Base-by-base conservation (phyloP, 30 jellyfish, hydroid and myxozoan species). In the Hydractinia symbiolongicarpus region DNA sequence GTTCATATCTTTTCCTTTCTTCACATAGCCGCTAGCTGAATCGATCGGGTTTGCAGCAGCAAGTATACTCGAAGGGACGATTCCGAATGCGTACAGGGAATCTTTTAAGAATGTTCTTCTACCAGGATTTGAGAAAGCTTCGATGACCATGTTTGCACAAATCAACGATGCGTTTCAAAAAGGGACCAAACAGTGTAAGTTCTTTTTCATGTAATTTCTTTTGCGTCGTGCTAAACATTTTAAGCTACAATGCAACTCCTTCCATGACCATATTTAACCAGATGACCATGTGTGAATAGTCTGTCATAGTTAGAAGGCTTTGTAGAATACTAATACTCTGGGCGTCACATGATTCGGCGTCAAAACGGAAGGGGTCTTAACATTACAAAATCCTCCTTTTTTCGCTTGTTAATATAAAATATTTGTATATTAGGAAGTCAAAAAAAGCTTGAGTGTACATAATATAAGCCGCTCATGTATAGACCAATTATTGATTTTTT, bases 101-200 rank as follows among this genome's bases (percentile, higher is more conserved):
- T 88, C 95, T 6, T 90, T 90, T 55, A 79, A 76, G 75, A 84
- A 71, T 53, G 81, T 90, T 15, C 55, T 90, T 70, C 79, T 90
- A 19, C 97, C 97, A 4, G 94, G 95, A 17, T 90, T 79, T 53
- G 97, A 90, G 82, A 70, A 78, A 66, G 87, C 95, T 21, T 90
- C 95, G 71, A 75, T 72, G 62, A 87, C 87, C 50, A 90, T 90
- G 97, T 90, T 84, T 66, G 57, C 50, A 53, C 95, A 85, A 70
- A 90, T 90, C 77, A 90, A 86, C 69, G 74, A 77, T 20, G 79
- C 94, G 16, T 90, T 90, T 53, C 95, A 90, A 17, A 82, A 85
- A 62, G 97, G 97, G 20, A 90, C 97, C 57, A 85, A 69, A 76
- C 83, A 64, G 10, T 86, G 97, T 90, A 90, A 81, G 91, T 79